Conservation (phyloP, 2,888 invertebrate genomes). For the Orthosia gracilis region DNA sequence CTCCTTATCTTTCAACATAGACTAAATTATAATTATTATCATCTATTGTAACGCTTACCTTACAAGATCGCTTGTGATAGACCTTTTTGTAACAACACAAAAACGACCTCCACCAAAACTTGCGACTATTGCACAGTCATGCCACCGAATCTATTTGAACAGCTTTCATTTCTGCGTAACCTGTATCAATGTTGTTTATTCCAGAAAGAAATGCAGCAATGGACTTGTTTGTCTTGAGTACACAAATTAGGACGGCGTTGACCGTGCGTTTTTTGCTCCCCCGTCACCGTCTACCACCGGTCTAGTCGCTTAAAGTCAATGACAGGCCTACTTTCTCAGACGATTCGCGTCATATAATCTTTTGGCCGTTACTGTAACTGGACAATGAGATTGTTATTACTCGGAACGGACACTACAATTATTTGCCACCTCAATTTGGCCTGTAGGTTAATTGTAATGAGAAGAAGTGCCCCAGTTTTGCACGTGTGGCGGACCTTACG, state of each 20-base stretch:
- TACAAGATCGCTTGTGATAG: slow-evolving; percentile 58
- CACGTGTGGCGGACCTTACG: slow-evolving; percentile 63
- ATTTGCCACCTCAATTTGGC: slow-evolving; percentile 66
- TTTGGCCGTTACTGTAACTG: slow-evolving; percentile 83
- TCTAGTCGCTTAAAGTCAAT: slow-evolving; percentile 85
- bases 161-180: slow-evolving; percentile 40
- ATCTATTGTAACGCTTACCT: slow-evolving; percentile 59
- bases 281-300: slow-evolving; percentile 81
- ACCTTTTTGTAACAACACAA: slow-evolving; percentile 63
- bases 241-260: neutral
- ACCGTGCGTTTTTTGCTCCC: slow-evolving; percentile 49
- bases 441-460: slow-evolving; percentile 76
- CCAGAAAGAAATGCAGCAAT: slow-evolving; percentile 56
- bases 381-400: slow-evolving; percentile 82
- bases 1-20: slow-evolving; percentile 46
- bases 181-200: neutral
- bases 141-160: neutral
- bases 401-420: slow-evolving; percentile 80
- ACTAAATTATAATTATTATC: slow-evolving; percentile 62
- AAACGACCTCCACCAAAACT: slow-evolving; percentile 47
- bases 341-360: slow-evolving; percentile 80
- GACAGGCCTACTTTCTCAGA: slow-evolving; percentile 87
- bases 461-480: slow-evolving; percentile 70
- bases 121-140: neutral
- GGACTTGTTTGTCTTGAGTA: slow-evolving; percentile 40